phyloP scores from a whole-genome alignment of 2,113 vertebrate genomes.

The Cyphomyrus plagiostoma region DNA sequence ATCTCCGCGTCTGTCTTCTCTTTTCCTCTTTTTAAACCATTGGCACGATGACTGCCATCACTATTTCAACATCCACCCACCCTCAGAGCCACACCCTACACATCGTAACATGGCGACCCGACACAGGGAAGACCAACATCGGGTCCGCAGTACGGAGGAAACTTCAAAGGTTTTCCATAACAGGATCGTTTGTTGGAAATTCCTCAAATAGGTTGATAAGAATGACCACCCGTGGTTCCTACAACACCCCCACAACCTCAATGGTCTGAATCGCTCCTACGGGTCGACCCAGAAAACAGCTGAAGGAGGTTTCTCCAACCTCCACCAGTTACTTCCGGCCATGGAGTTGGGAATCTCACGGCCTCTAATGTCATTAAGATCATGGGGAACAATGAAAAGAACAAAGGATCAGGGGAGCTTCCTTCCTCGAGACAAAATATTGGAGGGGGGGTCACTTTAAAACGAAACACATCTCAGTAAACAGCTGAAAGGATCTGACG shows the following conservation, averaged over 20 bases:
- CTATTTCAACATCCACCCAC: background rate
- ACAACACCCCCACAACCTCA: background rate
- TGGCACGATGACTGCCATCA: background rate
- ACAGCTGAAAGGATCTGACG: background rate
- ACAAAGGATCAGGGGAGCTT: background rate
- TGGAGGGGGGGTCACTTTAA: conserved; percentile 7
- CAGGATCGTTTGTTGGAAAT: background rate
- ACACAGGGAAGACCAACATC: background rate
- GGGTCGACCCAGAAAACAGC: background rate
- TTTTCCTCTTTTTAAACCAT: background rate
- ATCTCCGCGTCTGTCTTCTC: background rate
- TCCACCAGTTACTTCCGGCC: background rate
- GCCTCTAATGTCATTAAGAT: background rate
- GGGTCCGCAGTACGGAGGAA: background rate
- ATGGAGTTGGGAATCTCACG: background rate
- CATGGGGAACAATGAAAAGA: background rate
- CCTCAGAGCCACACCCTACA: background rate
- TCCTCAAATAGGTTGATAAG: background rate
- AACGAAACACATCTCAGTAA: background rate
- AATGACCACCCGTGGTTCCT: background rate
- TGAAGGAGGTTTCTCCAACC: background rate
- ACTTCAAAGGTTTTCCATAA: background rate
- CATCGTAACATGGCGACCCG: background rate
- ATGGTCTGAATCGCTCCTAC: background rate
- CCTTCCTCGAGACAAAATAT: background rate